Base-by-base conservation (phyloP, 2,888 invertebrate species). In the Geophilus truncorum region DNA sequence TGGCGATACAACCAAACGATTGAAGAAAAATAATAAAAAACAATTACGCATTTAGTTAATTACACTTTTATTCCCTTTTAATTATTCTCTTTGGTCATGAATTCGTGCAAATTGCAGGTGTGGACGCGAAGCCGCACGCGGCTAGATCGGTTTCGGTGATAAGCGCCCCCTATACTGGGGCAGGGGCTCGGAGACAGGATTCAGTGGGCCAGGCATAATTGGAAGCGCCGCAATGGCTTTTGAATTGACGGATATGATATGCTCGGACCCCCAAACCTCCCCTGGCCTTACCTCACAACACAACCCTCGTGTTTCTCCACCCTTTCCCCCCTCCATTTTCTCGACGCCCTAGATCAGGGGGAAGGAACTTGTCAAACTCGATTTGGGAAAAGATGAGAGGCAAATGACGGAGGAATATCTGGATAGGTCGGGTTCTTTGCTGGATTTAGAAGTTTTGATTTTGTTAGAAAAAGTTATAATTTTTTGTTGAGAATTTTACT, bases 221-320 rank as follows among this genome's bases (percentile, higher is more conserved):
- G 70, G 70, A 70, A 70, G 70, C 70, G 70, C 70, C 70, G 70
- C 70, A 70, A 70, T 70, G 70, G 70, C 70, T 70, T 70, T 70
- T 70, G 70, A 70, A 70, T 70, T 70, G 70, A 70, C 70, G 70
- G 70, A 70, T 70, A 70, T 70, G 70, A 70, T 70, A 70, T 70
- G 70, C 25, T 70, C 70, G 70, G 70, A 25, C 28, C 28, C 70
- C 25, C 12, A 70, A 28, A n/a, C 70, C 70, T 4, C 28, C 15
- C 12, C 45, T 18, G n/a, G n/a, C 57, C 57, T 21, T 21, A 57
- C 57, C 21, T 23, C 70, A 25, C 12, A 10, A 70, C 28, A 51
- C 51, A 51, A 9, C 51, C 51, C 21, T 51, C 51, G 51, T 21
- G 18, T 1, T 18, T 51, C 18, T 45, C 51, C 51, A 15, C n/a